phyloP scores from a whole-genome alignment of 2,797 vertebrate genomes.

The Gadopsis bispinosus region DNA sequence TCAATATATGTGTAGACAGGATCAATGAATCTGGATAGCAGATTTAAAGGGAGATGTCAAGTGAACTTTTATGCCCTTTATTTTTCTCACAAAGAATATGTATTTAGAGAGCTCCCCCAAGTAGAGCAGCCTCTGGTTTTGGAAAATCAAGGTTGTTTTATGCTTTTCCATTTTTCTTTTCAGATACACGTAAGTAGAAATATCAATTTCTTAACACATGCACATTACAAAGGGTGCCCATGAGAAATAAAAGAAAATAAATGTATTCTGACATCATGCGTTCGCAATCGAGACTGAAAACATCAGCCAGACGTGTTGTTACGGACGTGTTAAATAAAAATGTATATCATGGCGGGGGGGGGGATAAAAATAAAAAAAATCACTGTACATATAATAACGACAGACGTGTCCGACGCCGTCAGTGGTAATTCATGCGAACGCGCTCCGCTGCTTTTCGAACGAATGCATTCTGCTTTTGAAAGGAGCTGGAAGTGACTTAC shows the following conservation, averaged over 20 bases:
- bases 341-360: no score
- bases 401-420: not conserved
- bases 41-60: conserved; percentile 71
- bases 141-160: conserved; percentile 3
- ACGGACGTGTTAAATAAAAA: conserved; percentile 15
- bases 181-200: not conserved
- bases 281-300: conserved; percentile 26
- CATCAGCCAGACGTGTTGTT: conserved; percentile 31
- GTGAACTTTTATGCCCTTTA: conserved; percentile 71
- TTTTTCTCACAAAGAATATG: not conserved
- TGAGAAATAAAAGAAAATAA: not conserved
- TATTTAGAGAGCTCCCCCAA: not conserved
- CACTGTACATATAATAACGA: not conserved
- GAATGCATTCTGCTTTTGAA: not conserved
- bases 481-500: conserved; percentile 80
- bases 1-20: conserved; percentile 4
- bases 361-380: not conserved
- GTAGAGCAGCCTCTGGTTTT: conserved; percentile 2
- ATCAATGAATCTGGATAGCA: conserved; percentile 26
- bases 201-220: not conserved
- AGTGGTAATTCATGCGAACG: not conserved
- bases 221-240: conserved; percentile 2
- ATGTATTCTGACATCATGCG: conserved; percentile 74
- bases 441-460: conserved; percentile 17
- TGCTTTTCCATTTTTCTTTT: not conserved